Evolutionary conservation across 1,140 invertebrate genomes (phyloP), one percentile per base, ranked within the genome.

Genomic region (Drosophila ercepeae): DNA sequence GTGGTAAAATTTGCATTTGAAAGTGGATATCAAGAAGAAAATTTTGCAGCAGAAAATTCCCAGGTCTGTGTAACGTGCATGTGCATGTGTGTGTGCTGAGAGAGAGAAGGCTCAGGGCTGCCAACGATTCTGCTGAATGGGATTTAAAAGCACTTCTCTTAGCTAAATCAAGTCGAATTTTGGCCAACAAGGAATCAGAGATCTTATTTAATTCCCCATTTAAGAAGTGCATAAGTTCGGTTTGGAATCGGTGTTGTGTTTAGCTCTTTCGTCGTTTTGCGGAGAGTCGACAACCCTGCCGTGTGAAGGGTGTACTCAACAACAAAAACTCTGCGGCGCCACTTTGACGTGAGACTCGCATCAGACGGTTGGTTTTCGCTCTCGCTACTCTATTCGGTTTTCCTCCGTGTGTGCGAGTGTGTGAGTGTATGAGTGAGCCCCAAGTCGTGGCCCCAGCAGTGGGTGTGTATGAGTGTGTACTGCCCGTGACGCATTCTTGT

Each of bases 401-500:
- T 21, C 25, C 34, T 75, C 39, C 39, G 25, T 36, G 44, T 67
- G 23, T 42, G 27, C 49, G 49, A 23, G 72, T 58, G 36, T 75
- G 48, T 32, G 25, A 44, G 49, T 67, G 23, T 34, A 32, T 55
- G 52, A 16, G 71, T 63, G 50, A 36, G 44, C 29, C 51, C 51
- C 48, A 46, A 13, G n/a, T n/a, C n/a, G n/a, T n/a, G n/a, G 44
- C 29, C 51, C 51, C 48, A 46, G n/a, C 39, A 21, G 55, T 36
- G n/a, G 52, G 39, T 63, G 67, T 68, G 36, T 53, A 51, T 48
- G 61, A 53, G 50, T 49, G 34, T 61, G 61, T 61, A 45, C 67
- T 71, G 78, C 51, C 73, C 67, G 71, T 84, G 79, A 84, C 79
- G 79, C 79, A 84, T 84, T 86, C 77, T 88, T 84, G 81, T 84